These are phyloP conservation scores for Hetaerina titia DNA, from an alignment of 2,888 invertebrate genomes.

Conservation along the genomic window DNA sequence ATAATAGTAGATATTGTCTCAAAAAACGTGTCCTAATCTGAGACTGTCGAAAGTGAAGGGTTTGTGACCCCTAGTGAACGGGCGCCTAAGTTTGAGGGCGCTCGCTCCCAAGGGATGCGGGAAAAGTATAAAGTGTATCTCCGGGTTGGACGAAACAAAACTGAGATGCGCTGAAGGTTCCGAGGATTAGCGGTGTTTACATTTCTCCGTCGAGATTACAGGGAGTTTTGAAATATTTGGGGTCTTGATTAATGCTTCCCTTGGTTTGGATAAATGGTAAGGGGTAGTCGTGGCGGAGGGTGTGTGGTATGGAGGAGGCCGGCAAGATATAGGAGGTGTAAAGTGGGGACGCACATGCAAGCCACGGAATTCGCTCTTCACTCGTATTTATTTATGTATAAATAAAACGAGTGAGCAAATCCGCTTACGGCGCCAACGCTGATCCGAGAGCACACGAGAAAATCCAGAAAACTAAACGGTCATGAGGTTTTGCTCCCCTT, in stretches of 20 bases:
- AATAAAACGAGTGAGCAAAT: not conserved
- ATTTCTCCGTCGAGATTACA: slow-evolving; percentile 17
- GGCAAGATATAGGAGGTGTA: no score
- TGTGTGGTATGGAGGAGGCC: not conserved
- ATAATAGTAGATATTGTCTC: no score
- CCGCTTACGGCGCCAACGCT: not conserved
- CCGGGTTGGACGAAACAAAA: no score
- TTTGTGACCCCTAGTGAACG: no score
- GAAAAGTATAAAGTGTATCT: no score
- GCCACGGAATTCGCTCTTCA: not conserved
- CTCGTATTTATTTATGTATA: not conserved
- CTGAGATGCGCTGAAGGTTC: not conserved
- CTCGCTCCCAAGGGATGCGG: no score
- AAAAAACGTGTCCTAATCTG: no score
- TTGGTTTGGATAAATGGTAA: not conserved
- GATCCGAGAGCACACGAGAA: not conserved
- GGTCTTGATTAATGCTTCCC: slow-evolving; percentile 9
- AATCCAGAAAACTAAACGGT: not conserved
- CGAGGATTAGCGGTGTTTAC: not conserved
- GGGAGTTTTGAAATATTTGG: not conserved
- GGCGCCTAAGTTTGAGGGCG: no score
- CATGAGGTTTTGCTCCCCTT: not conserved
- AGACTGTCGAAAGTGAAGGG: no score
- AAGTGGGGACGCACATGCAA: not conserved
- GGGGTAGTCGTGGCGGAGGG: not conserved